Evolutionary conservation across 2,797 vertebrate genomes (phyloP).

Genomic region (Gymnodraco acuticeps): DNA sequence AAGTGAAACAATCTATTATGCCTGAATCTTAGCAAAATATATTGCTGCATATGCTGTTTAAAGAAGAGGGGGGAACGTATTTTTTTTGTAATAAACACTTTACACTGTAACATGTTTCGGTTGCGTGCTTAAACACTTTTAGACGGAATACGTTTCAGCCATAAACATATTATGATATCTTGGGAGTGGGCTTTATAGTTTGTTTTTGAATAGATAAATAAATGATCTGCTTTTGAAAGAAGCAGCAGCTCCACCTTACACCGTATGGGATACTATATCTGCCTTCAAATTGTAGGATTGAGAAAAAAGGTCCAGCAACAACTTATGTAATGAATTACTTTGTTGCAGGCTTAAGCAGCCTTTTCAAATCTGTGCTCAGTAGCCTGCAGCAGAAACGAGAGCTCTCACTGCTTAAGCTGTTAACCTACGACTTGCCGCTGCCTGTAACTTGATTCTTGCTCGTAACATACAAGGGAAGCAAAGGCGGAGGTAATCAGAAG

Average conservation of each 20-base stretch:
- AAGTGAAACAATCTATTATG: constrained; percentile 43
- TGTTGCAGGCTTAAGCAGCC: constrained; percentile 50
- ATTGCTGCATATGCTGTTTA: constrained; percentile 44
- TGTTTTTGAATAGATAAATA: neutral
- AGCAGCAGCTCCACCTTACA: neutral
- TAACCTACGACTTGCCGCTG: constrained; percentile 49
- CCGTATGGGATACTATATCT: neutral
- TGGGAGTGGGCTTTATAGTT: neutral
- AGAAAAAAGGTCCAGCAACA: constrained; percentile 28
- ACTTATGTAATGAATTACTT: constrained; percentile 56
- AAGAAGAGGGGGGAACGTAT: constrained; percentile 4
- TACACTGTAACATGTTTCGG: neutral
- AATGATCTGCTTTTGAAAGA: neutral
- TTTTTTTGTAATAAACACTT: neutral
- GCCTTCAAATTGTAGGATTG: neutral
- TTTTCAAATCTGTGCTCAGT: constrained; percentile 50
- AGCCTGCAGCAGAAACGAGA: constrained; percentile 64
- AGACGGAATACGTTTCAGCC: constrained; percentile 1
- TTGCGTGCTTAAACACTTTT: constrained; percentile 1
- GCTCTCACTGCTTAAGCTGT: constrained; percentile 49
- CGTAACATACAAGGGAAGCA: constrained; percentile 44
- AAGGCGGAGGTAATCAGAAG: constrained; percentile 47
- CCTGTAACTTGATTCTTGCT: constrained; percentile 58
- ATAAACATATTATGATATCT: neutral
- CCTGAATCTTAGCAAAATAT: constrained; percentile 40